Base-by-base conservation (phyloP, 2,113 vertebrate genomes). In the Tauraco erythrolophus region DNA sequence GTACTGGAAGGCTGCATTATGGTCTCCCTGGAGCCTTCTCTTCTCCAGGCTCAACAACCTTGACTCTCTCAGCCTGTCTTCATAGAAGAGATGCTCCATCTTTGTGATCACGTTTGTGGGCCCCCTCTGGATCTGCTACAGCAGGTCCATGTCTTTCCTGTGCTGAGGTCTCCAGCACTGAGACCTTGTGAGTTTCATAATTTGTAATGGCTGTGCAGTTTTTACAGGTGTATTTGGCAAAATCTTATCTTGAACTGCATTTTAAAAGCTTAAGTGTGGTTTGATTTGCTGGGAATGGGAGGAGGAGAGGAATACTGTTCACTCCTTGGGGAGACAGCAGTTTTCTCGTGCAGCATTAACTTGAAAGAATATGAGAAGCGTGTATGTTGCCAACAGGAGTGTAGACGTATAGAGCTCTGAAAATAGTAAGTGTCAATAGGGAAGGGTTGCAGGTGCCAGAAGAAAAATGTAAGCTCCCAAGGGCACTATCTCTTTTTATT, bases 391-490 rank as follows among this genome's bases (percentile, higher is more conserved):
- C 94, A 96, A 72, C 41, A 91, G 72, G 61, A 94, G 25, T 76
- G 86, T 69, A 45, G 80, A 97, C 4, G 7, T 89, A 76, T 25
- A 89, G 86, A 92, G 80, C 94, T 91, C 84, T 95, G 92, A 97
- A 95, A 96, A 96, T 89, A 95, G 64, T 72, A 89, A 80, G 71
- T 60, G 77, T 92, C 92, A 89, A 65, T 76, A 92, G 77, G 53
- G 70, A 84, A 89, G 81, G 45, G 39, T 57, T 94, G 61, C 61
- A 69, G 41, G 88, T 93, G 80, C 94, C 89, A 95, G 92, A 95
- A 95, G 72, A 88, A 97, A 97, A 94, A 92, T 88, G 48, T 91
- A 85, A 83, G 53, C 66, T 92, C 92, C 80, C 84, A 89, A 84
- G 77, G 2, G 8, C 72, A 53, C 39, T 25, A 18, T 91, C 41